Evolutionary conservation across 2,888 invertebrate species (phyloP).

Genomic region (Cheilosia vernalis): DNA sequence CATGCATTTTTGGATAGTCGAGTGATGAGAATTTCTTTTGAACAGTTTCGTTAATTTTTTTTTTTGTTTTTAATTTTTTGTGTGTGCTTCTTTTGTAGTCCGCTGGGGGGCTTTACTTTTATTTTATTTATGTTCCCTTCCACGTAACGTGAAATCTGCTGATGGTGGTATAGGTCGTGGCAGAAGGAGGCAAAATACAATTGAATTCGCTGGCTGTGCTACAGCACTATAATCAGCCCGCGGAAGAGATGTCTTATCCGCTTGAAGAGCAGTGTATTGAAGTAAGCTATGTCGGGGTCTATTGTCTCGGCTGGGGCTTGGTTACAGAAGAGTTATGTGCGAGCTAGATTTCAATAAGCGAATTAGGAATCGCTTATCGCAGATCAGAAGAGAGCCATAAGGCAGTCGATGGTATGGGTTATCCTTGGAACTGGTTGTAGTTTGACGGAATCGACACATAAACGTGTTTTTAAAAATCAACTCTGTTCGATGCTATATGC

Average conservation of each 20-base stretch:
- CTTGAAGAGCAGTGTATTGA: conserved; percentile 16
- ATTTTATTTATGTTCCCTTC: conserved; percentile 31
- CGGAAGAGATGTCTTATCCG: conserved; percentile 44
- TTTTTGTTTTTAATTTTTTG: conserved; percentile 7
- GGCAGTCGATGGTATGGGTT: no score
- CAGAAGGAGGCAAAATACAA: conserved; percentile 51
- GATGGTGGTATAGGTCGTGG: conserved; percentile 56
- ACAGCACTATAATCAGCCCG: conserved; percentile 2
- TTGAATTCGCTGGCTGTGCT: conserved; percentile 28
- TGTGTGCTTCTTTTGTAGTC: conserved; percentile 43
- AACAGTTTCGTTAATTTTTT: conserved; percentile 24
- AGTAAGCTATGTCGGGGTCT: conserved; percentile 40
- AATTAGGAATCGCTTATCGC: conserved; percentile 11
- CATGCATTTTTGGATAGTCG: conserved; percentile 41
- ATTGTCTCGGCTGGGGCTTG: conserved; percentile 35
- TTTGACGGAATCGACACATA: background rate
- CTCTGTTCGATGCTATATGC: no score
- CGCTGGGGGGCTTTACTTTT: conserved; percentile 30
- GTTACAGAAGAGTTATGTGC: conserved; percentile 38
- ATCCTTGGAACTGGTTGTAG: no score
- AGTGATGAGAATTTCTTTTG: conserved; percentile 62
- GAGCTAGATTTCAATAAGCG: conserved; percentile 12
- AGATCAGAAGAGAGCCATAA: background rate
- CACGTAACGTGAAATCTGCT: conserved; percentile 41
- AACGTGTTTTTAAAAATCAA: no score